Conservation (phyloP, 1,140 invertebrate species). For the Muscidifurax raptorellus region DNA sequence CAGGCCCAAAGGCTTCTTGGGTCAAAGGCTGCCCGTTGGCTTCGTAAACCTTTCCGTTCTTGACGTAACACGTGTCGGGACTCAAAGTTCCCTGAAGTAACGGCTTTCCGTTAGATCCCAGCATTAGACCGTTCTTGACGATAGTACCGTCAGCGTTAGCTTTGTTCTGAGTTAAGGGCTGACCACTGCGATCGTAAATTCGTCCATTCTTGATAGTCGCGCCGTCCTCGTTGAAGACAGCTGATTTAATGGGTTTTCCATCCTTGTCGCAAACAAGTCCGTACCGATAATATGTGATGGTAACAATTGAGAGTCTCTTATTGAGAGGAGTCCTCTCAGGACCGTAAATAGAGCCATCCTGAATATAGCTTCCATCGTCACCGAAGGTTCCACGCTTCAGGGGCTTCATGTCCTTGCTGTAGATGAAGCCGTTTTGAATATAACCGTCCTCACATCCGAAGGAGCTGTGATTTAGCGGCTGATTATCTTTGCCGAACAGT, state of each 20-base stretch:
- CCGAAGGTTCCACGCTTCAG: conserved; percentile 66
- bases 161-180: conserved; percentile 62
- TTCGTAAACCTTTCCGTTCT: conserved; percentile 66
- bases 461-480: conserved; percentile 68
- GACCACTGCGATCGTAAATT: conserved; percentile 64
- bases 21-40: conserved; percentile 64
- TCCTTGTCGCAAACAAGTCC: conserved; percentile 68
- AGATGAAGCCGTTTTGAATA: conserved; percentile 69
- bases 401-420: conserved; percentile 66
- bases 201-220: conserved; percentile 67
- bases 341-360: conserved; percentile 65
- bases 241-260: conserved; percentile 65
- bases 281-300: conserved; percentile 65
- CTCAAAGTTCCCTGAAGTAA: conserved; percentile 60
- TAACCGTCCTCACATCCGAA: conserved; percentile 68
- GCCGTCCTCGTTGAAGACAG: conserved; percentile 66
- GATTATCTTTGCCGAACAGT: conserved; percentile 66
- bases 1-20: conserved; percentile 71
- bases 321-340: conserved; percentile 65
- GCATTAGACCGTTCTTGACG: conserved; percentile 69
- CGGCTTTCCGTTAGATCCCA: conserved; percentile 64
- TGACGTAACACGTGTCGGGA: conserved; percentile 66
- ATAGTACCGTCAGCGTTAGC: conserved; percentile 63
- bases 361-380: conserved; percentile 67
- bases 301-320: conserved; percentile 64